Base-by-base conservation (phyloP, 2,888 invertebrate genomes). In the Nomada ruficornis region DNA sequence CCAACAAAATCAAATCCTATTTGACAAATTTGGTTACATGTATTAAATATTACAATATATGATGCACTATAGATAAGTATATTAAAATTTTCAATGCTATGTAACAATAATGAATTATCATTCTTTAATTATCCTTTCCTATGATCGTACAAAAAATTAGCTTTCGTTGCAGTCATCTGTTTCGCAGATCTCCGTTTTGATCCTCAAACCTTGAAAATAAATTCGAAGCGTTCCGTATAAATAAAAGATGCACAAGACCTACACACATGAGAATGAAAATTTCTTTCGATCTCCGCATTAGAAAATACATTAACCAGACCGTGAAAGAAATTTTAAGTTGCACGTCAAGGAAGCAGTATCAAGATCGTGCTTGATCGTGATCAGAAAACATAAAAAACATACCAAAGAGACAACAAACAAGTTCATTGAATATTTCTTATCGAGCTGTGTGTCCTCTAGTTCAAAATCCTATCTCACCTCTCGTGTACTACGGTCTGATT, bases 391-490 rank as follows among this genome's bases (percentile, higher is more conserved):
- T n/a, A 15, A 18, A 4, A 13, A 36, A 7, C 7, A 7, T 36
- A 13, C 0, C 10, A 0, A 4, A 9, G 11, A 23, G 20, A 55
- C 26, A 60, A 57, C 50, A n/a, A 50, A 26, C 36, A 26, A 36
- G 18, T 18, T 80, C 59, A 62, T 36, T 50, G 59, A 60, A 74
- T 69, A 64, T 69, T 36, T 7, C 47, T 74, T 80, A 81, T 74
- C 69, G 54, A 13, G 13, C 18, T 15, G 18, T 13, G 62, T 44
- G 11, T 15, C 68, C 11, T 79, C 44, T 36, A 7, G 69, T 62
- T 80, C 54, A 80, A 54, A 81, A 65, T 79, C 54, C 59, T 55
- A 65, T 79, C 59, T 59, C n/a, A 9, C 15, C 18, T 10, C 20
- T 29, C n/a, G 54, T 52, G 10, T 52, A 52, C 50, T 26, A 42